Base-by-base conservation (phyloP, 1,140 invertebrate genomes). In the Araneus ventricosus region DNA sequence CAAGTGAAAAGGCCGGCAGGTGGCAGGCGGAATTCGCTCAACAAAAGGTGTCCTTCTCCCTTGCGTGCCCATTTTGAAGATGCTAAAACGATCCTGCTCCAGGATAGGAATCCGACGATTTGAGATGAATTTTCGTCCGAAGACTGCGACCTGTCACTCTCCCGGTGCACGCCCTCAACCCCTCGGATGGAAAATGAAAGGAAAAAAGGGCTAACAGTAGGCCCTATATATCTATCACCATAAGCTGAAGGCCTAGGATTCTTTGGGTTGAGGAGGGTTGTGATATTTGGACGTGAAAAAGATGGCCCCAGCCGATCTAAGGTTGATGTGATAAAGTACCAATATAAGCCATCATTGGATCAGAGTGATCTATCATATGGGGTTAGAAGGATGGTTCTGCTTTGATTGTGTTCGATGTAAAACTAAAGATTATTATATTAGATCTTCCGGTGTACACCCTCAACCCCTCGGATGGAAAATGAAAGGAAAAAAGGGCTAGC, bases 11-110 rank as follows among this genome's bases (percentile, higher is more conserved):
- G 70, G 30, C 30, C 70, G 70, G 70, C 70, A 75, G 70, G 30
- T 75, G 70, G 70, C 70, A 75, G 8, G 10, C 30, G 70, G 70
- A 75, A 75, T 75, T 34, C 30, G 63, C 34, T 30, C 34, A 30
- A 75, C 70, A 75, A 75, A 75, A 75, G 70, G 70, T 75, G 70
- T 30, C 30, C 70, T 34, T 67, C 63, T 67, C 27, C 8, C 63
- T 67, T 67, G 63, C 63, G 27, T 34, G 34, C 30, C 70, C 70
- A 20, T 75, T 75, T 75, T 37, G 30, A 75, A 75, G 70, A 75
- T 75, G 70, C 70, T 75, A 34, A 75, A 75, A 75, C 34, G 70
- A 75, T 75, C 70, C 30, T 37, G 63, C 63, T 67, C 2, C 14
- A 10, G 27, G 63, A 67, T 8, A 30, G 63, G 27, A 27, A 75